phyloP scores from a whole-genome alignment of 2,888 invertebrate species.

The Pyrrhia umbra region DNA sequence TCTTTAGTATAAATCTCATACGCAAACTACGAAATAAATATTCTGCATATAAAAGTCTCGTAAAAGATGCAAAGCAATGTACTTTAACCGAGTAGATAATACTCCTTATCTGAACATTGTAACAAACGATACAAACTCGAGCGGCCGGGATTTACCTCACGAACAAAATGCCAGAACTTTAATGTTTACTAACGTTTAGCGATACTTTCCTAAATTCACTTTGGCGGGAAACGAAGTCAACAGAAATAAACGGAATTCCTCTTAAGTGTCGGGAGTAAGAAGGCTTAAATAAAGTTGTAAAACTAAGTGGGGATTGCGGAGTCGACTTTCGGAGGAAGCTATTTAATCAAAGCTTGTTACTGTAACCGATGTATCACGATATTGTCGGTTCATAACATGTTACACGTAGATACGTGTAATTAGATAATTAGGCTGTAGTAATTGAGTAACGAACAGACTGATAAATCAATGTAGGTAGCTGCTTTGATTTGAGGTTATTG shows the following conservation, averaged over 20 bases:
- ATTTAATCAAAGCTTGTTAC: conserved; percentile 48
- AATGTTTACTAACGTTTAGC: conserved; percentile 42
- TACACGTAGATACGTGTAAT: too few species aligned
- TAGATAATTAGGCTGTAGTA: conserved; percentile 47
- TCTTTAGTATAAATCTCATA: conserved; percentile 22
- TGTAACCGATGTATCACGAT: conserved; percentile 24
- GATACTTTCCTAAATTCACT: conserved; percentile 51
- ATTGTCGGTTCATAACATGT: conserved; percentile 38
- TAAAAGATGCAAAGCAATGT: conserved; percentile 37
- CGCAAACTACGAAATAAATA: conserved; percentile 19
- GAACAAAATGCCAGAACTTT: conserved; percentile 40
- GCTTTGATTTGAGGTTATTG: background rate
- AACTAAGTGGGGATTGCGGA: conserved; percentile 34
- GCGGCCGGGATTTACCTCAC: conserved; percentile 36
- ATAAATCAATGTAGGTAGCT: background rate
- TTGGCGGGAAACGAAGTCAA: conserved; percentile 45
- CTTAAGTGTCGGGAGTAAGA: conserved; percentile 39
- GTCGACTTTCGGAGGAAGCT: background rate
- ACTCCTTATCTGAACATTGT: conserved; percentile 40
- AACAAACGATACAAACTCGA: conserved; percentile 34
- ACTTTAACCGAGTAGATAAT: conserved; percentile 25
- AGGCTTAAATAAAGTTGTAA: conserved; percentile 50
- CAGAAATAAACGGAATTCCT: conserved; percentile 48
- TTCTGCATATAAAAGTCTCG: conserved; percentile 21
- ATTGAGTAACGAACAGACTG: conserved; percentile 38